Conservation (phyloP, 2,113 vertebrate genomes). For the Monarcha castaneiventris region DNA sequence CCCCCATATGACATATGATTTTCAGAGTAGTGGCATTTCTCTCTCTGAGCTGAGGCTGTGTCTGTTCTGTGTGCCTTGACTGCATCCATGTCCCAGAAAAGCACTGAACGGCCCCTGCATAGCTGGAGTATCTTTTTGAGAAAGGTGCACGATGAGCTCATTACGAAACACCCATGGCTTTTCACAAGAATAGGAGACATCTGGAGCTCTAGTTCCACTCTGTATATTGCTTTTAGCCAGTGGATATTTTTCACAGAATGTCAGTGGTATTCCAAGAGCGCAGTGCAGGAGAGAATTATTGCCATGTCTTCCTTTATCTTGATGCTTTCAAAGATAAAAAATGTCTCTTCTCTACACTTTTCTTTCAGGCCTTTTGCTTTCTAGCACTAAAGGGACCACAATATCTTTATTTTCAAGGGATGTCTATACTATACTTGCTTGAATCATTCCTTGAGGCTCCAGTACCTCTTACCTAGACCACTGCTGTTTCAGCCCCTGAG, state of each 20-base stretch:
- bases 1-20: background rate
- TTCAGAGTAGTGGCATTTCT: background rate
- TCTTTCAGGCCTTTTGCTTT: background rate
- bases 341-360: background rate
- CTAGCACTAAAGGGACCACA: background rate
- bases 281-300: background rate
- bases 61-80: background rate
- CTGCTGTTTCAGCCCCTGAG: background rate
- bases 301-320: background rate
- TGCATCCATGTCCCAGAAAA: background rate
- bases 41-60: background rate
- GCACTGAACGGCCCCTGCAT: background rate
- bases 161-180: background rate
- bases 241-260: background rate
- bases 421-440: background rate
- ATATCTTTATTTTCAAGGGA: background rate
- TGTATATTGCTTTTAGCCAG: background rate
- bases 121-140: background rate
- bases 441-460: background rate
- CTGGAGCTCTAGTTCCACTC: background rate
- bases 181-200: background rate
- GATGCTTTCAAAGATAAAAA: conserved; percentile 7
- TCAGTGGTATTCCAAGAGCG: background rate
- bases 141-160: background rate
- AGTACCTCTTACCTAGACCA: background rate